Conservation (phyloP, 1,140 invertebrate species). For the Cardiocondyla obscurior region DNA sequence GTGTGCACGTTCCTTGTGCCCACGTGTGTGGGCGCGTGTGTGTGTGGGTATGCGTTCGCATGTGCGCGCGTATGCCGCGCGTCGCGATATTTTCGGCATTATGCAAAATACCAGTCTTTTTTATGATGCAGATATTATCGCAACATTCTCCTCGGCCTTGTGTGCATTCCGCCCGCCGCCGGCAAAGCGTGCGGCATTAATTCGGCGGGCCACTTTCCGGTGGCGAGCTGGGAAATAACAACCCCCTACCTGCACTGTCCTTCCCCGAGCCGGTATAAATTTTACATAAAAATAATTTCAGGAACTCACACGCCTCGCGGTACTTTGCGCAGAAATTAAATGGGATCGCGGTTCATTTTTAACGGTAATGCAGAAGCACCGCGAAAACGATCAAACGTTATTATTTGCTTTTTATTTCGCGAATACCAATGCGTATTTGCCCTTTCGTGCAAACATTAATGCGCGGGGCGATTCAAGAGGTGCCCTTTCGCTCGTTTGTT, state of each 20-base stretch:
- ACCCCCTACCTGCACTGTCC: too few species aligned
- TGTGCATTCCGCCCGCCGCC: not conserved
- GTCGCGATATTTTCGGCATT: slow-evolving; percentile 28
- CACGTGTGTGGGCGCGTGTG: too few species aligned
- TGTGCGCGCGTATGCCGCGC: not conserved
- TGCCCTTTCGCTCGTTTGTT: not conserved
- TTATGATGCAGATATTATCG: slow-evolving; percentile 33
- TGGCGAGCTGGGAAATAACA: not conserved
- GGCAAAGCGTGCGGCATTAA: not conserved
- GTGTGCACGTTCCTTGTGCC: not conserved
- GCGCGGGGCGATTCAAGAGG: not conserved
- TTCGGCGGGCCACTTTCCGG: not conserved
- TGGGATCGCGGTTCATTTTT: not conserved
- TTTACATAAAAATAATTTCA: not conserved
- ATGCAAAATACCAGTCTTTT: slow-evolving; percentile 27
- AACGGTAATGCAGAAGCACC: not conserved
- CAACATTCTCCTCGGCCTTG: slow-evolving; percentile 14
- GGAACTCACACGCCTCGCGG: not conserved
- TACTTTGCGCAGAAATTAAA: not conserved
- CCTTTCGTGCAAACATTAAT: not conserved
- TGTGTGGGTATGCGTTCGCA: too few species aligned
- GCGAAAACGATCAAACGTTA: not conserved
- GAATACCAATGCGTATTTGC: slow-evolving; percentile 1
- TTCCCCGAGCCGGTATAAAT: not conserved
- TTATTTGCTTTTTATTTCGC: not conserved